Base-by-base conservation (phyloP, 2,113 vertebrate genomes). In the Etheostoma cragini region DNA sequence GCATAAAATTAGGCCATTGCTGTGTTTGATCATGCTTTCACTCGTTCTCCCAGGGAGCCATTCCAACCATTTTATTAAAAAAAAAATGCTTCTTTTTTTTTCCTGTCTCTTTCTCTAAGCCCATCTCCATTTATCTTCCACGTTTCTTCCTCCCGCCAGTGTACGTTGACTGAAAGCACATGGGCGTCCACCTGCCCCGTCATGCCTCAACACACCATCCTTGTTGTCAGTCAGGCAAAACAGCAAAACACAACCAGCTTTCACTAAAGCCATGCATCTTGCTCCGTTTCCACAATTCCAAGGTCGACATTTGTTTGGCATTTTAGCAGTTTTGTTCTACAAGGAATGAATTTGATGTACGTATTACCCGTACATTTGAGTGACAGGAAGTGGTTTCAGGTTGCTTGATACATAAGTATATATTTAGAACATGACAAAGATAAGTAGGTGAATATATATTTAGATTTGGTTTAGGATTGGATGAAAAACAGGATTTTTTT, bases 101-200 rank as follows among this genome's bases (percentile, higher is more conserved):
- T 35, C 60, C 47, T 42, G 14, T 53, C 61, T 82, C 50, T 49
- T 46, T 49, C 56, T 77, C 30, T 62, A 47, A 16, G 46, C 58
- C 75, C 13, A 15, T 69, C 63, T 72, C 61, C 16, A 33, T 89
- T 65, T 15, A 45, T 58, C 83, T 63, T 66, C 57, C 57, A 74
- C 63, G 21, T 52, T 76, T 50, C 78, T 76, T 83, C 71, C 63
- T 24, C 42, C 70, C 73, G 77, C 71, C 81, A 84, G 68, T 54
- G 57, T 56, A 67, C 68, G 70, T 66, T 87, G 83, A 92, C 83
- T 89, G 65, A 70, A 91, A 90, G 80, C 89, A 90, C 76, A 87
- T 89, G 89, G 75, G 61, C 74, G 66, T 66, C 6, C 17, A 65
- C 74, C 58, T 77, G 80, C 61, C 74, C 38, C 46, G 71, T 75